A percentile compares a stretch with the other conserved stretches of the same genome.
These are phyloP conservation scores for Poeciliopsis gracilis DNA, from an alignment of 2,797 vertebrate species.

Conservation along the genomic window DNA sequence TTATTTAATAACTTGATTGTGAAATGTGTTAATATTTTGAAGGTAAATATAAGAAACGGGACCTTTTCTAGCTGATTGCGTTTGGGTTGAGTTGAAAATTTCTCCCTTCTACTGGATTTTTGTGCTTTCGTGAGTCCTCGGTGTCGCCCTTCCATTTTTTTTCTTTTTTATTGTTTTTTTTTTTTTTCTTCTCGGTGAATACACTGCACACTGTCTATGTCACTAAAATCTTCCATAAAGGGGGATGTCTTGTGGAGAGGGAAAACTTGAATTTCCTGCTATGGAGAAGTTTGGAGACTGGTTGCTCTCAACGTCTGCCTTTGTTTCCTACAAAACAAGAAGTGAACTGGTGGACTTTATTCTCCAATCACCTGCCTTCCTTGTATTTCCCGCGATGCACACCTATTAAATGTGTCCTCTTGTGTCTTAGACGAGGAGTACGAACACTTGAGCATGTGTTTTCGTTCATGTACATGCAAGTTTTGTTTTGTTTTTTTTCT, in stretches of 20 bases:
- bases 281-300: constrained; percentile 12
- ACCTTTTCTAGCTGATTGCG: constrained; percentile 44
- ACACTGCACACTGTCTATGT: constrained; percentile 53
- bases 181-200: constrained; percentile 18
- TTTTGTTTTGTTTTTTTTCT: constrained; percentile 8
- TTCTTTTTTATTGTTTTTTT: neutral
- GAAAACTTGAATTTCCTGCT: constrained; percentile 65
- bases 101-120: constrained; percentile 26
- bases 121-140: constrained; percentile 38
- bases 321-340: constrained; percentile 44
- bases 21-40: constrained; percentile 66
- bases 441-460: constrained; percentile 76
- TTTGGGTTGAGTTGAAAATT: constrained; percentile 33
- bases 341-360: constrained; percentile 55
- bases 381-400: constrained; percentile 68
- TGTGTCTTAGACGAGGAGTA: constrained; percentile 68
- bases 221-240: constrained; percentile 61
- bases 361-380: constrained; percentile 62
- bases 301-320: constrained; percentile 48
- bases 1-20: constrained; percentile 75
- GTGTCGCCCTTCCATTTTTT: constrained; percentile 56
- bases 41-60: constrained; percentile 51
- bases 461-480: constrained; percentile 69
- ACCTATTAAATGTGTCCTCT: constrained; percentile 71
- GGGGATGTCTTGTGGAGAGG: constrained; percentile 63